Evolutionary conservation across 2,113 vertebrate genomes (phyloP).

Genomic region (Gallinago media): DNA sequence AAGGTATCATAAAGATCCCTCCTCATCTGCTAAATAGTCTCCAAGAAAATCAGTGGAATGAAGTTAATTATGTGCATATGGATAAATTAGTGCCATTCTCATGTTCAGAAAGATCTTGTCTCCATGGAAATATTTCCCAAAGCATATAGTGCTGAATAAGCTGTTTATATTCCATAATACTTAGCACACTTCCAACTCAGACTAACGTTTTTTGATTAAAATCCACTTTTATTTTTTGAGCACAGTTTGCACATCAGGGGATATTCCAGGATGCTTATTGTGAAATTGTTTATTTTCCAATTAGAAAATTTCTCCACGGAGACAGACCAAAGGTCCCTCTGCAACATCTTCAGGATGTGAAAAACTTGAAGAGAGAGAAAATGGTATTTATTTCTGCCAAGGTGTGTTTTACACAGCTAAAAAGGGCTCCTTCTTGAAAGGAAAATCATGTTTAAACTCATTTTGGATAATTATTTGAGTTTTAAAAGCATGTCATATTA

Average conservation of each 20-base stretch:
- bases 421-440: neutral
- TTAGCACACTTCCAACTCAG: neutral
- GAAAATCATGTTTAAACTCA: neutral
- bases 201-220: neutral
- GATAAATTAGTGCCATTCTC: conserved; percentile 15
- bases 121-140: neutral
- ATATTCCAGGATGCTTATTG: neutral
- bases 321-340: neutral
- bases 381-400: neutral
- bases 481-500: neutral
- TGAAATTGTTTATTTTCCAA: conserved; percentile 10
- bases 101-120: neutral
- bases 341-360: neutral
- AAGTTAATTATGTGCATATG: conserved; percentile 2
- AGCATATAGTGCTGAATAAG: conserved; percentile 30
- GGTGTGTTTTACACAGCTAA: neutral
- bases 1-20: neutral
- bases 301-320: neutral
- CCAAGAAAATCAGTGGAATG: neutral
- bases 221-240: conserved; percentile 1
- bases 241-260: neutral
- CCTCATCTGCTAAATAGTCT: neutral
- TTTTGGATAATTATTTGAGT: neutral
- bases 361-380: neutral
- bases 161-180: neutral